Evolutionary conservation across 2,888 invertebrate genomes (phyloP).

Genomic region (Epistrophe eligans): DNA sequence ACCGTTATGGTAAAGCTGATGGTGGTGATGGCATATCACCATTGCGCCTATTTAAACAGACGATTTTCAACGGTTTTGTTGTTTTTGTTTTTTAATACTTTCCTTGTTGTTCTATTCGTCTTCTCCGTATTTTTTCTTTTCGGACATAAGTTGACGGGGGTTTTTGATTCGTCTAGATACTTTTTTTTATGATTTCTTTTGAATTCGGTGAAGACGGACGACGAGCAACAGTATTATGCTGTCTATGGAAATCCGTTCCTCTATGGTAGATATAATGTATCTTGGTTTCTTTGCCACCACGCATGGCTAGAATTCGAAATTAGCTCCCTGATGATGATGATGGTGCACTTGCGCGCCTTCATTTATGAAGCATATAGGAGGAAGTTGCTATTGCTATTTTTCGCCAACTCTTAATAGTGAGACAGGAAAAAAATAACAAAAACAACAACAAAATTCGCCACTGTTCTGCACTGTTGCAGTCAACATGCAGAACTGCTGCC

Average conservation of each 20-base stretch:
- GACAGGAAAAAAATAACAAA: background rate
- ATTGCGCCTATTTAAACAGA: constrained; percentile 57
- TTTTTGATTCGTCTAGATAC: constrained; percentile 6
- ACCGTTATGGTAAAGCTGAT: constrained; percentile 67
- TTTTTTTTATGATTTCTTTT: constrained; percentile 49
- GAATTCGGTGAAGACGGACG: constrained; percentile 49
- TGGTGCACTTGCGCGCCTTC: constrained; percentile 25
- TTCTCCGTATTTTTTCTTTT: constrained; percentile 36
- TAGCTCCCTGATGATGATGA: constrained; percentile 13
- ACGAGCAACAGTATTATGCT: background rate
- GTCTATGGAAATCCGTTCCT: constrained; percentile 40
- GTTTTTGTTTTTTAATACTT: background rate
- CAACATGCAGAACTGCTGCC: background rate
- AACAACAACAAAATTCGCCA: background rate
- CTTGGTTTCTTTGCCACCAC: constrained; percentile 35
- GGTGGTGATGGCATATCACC: constrained; percentile 35
- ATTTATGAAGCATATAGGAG: constrained; percentile 18
- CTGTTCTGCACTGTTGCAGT: constrained; percentile 47
- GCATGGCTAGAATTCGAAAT: constrained; percentile 67
- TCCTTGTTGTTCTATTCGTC: constrained; percentile 3
- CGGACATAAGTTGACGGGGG: constrained; percentile 44
- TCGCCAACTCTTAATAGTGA: constrained; percentile 1
- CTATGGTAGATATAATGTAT: background rate
- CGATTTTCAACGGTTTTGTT: constrained; percentile 58
- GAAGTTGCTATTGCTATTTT: constrained; percentile 33